These are phyloP conservation scores for Alectura lathami DNA, from an alignment of 2,113 vertebrate species.

Conservation along the genomic window DNA sequence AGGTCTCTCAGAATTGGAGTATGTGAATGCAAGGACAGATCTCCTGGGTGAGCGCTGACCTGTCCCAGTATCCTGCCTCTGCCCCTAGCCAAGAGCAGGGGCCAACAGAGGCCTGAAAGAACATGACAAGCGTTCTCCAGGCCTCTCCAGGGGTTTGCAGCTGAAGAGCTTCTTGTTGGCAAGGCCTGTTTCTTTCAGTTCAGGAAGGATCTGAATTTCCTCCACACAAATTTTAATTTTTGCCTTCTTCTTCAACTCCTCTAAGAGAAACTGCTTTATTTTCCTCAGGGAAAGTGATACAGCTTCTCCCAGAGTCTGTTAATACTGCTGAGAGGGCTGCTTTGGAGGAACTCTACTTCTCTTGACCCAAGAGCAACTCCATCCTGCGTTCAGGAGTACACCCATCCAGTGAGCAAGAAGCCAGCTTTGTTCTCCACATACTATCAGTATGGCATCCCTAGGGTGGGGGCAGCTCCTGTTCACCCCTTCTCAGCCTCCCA, in stretches of 20 bases:
- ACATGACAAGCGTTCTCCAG: not conserved
- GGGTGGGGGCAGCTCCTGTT: not conserved
- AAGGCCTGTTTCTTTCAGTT: not conserved
- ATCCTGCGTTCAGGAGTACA: not conserved
- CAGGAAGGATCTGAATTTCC: not conserved
- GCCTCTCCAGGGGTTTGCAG: not conserved
- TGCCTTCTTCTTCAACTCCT: not conserved
- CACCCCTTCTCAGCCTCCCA: not conserved
- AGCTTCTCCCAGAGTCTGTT: not conserved
- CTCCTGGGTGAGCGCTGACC: not conserved
- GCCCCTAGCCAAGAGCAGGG: not conserved
- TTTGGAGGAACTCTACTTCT: not conserved
- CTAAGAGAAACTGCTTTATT: not conserved
- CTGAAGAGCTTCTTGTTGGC: not conserved
- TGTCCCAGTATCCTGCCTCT: not conserved
- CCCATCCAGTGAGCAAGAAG: not conserved
- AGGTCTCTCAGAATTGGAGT: not conserved
- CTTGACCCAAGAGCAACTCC: no score
- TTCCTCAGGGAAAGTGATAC: not conserved
- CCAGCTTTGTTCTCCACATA: not conserved
- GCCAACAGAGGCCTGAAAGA: not conserved
- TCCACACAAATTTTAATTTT: not conserved
- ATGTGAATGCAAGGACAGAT: rapidly evolving
- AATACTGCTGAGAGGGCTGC: not conserved
- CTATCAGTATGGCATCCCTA: not conserved